phyloP scores from a whole-genome alignment of 1,140 invertebrate genomes.

The Paralvinella palmiformis region DNA sequence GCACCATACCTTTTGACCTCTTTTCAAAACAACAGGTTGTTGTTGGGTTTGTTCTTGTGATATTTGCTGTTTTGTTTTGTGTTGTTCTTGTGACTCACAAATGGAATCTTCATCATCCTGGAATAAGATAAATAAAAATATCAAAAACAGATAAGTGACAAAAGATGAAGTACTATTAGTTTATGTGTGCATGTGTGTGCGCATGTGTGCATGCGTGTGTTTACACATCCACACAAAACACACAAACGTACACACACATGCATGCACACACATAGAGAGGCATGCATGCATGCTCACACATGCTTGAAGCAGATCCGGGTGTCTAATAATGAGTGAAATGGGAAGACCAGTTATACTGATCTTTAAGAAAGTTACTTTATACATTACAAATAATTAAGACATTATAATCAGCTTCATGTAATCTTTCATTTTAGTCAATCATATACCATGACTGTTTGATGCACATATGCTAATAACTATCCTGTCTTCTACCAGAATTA shows the following conservation, averaged over 20 bases:
- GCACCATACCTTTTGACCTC: neutral
- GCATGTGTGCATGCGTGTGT: neutral
- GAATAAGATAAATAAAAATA: too few species aligned
- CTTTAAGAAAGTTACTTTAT: too few species aligned
- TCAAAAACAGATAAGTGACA: neutral
- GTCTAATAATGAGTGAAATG: neutral
- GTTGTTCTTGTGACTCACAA: neutral
- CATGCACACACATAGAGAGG: neutral
- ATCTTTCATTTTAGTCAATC: too few species aligned
- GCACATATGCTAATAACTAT: too few species aligned
- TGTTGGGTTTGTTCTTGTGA: slow-evolving; percentile 13
- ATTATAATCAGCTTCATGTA: too few species aligned
- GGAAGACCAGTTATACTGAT: neutral
- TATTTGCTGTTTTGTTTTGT: neutral
- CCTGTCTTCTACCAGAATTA: too few species aligned
- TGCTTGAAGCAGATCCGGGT: neutral
- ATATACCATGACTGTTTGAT: too few species aligned
- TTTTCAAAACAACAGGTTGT: neutral
- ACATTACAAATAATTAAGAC: too few species aligned
- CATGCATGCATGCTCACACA: neutral
- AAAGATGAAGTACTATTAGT: neutral
- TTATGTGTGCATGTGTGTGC: neutral
- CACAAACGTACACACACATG: neutral
- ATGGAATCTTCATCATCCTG: too few species aligned
- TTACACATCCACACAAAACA: neutral